Percentiles rank a stretch among this genome's conserved stretches.
Conservation (phyloP, 92 coral and sea anemone species). For the Pocillopora meandrina region DNA sequence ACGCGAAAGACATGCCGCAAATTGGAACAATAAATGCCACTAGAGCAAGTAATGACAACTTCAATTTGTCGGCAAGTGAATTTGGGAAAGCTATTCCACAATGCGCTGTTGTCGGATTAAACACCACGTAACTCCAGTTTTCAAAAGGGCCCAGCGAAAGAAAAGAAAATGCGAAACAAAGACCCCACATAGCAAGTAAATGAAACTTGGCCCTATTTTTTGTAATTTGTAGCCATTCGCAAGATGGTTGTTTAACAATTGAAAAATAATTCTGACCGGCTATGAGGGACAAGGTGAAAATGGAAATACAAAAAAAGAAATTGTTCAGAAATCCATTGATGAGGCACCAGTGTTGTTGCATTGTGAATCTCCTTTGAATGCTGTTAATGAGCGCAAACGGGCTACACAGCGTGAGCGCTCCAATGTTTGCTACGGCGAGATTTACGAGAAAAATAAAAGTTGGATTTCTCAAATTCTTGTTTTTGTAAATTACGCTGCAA, state of each 20-base stretch:
- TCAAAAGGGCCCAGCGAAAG: slow-evolving; percentile 76
- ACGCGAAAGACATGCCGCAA: slow-evolving; percentile 70
- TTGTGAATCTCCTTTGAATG: slow-evolving; percentile 41
- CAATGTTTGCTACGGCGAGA: slow-evolving; percentile 73
- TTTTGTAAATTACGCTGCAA: slow-evolving; percentile 56
- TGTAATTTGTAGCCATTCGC: slow-evolving; percentile 55
- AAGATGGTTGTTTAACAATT: slow-evolving; percentile 56
- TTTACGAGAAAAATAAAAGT: slow-evolving; percentile 76
- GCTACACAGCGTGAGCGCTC: slow-evolving; percentile 73
- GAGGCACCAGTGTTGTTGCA: slow-evolving; percentile 63
- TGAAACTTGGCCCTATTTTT: slow-evolving; percentile 49
- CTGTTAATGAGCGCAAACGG: slow-evolving; percentile 76
- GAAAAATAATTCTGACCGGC: slow-evolving; percentile 77
- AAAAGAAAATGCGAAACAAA: slow-evolving; percentile 62
- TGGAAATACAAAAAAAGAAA: slow-evolving; percentile 83
- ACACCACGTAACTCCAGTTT: slow-evolving; percentile 72
- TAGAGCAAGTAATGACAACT: slow-evolving; percentile 67
- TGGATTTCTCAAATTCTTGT: slow-evolving; percentile 75
- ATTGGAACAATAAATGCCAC: slow-evolving; percentile 70
- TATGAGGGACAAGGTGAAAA: slow-evolving; percentile 70
- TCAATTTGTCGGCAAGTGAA: slow-evolving; percentile 57
- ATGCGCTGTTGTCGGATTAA: slow-evolving; percentile 81
- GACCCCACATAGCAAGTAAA: slow-evolving; percentile 56
- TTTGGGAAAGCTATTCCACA: slow-evolving; percentile 84
- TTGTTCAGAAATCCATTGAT: slow-evolving; percentile 78